Evolutionary conservation across 92 coral and sea anemone genomes (phyloP).

Genomic region (Epizoanthus stellaris): DNA sequence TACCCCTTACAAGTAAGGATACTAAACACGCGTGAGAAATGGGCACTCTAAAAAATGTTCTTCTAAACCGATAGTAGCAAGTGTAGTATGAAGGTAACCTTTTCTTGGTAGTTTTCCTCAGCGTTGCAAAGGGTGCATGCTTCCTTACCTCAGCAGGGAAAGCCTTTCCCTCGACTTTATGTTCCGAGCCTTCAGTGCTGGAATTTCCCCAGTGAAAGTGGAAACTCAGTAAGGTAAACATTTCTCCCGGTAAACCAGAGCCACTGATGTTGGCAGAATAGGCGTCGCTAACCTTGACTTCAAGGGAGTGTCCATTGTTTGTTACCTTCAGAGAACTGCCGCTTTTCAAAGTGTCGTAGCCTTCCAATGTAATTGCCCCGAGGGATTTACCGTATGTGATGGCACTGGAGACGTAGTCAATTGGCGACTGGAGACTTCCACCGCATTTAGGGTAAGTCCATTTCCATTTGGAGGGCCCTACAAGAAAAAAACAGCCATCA

Average conservation of each 20-base stretch:
- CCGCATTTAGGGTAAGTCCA: neutral
- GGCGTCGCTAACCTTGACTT: neutral
- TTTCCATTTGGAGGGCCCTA: conserved; percentile 61
- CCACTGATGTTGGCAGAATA: conserved; percentile 46
- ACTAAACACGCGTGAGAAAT: too few species aligned
- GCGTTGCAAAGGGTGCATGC: too few species aligned
- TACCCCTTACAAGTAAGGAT: too few species aligned
- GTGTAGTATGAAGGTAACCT: too few species aligned
- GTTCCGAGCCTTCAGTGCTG: conserved; percentile 67
- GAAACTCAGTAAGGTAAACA: conserved; percentile 27
- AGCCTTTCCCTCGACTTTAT: conserved; percentile 56
- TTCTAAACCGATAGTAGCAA: too few species aligned
- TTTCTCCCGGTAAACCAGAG: conserved; percentile 51
- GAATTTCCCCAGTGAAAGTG: conserved; percentile 75
- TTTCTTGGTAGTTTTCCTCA: too few species aligned
- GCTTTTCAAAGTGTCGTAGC: neutral
- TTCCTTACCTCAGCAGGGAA: conserved; percentile 76
- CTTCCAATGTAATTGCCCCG: conserved; percentile 17
- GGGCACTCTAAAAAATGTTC: too few species aligned
- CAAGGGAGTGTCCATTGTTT: conserved; percentile 56
- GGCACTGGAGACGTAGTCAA: conserved; percentile 43
- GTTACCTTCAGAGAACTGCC: neutral
- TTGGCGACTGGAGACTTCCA: conserved; percentile 64
- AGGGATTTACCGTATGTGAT: conserved; percentile 26
- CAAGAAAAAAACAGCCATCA: neutral